phyloP scores from a whole-genome alignment of 1,140 invertebrate genomes.

The Zaprionus ghesquierei region DNA sequence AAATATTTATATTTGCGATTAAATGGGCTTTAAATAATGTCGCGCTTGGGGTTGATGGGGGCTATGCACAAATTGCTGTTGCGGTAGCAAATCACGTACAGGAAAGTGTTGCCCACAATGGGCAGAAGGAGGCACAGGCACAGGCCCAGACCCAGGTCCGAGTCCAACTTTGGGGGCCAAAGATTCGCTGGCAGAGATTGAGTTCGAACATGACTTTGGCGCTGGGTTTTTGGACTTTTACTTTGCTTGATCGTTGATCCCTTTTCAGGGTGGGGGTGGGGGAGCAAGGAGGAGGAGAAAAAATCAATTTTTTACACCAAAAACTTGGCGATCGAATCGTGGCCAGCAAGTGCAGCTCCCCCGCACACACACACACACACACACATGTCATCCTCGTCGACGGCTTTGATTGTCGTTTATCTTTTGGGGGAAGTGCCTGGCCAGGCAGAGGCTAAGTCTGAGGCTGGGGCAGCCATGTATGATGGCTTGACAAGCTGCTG shows the following conservation, averaged over 20 bases:
- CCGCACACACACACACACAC: background rate
- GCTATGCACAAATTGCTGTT: constrained; percentile 38
- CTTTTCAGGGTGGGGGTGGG: background rate
- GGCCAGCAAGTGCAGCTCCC: constrained; percentile 36
- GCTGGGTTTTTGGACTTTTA: constrained; percentile 31
- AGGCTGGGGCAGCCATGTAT: background rate
- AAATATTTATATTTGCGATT: constrained; percentile 42
- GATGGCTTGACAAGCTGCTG: constrained; percentile 9
- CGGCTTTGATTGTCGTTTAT: constrained; percentile 48
- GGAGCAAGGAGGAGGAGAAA: constrained; percentile 4
- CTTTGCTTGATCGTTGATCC: constrained; percentile 25
- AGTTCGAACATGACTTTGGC: constrained; percentile 1
- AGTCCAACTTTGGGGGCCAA: constrained; percentile 13
- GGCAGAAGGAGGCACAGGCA: background rate
- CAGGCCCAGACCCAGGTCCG: constrained; percentile 10
- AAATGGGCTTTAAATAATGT: constrained; percentile 51
- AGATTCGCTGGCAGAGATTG: constrained; percentile 23
- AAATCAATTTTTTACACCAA: constrained; percentile 60
- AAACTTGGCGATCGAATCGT: constrained; percentile 10
- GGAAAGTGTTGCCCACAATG: constrained; percentile 51
- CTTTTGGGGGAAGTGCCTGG: constrained; percentile 48
- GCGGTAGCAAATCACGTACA: constrained; percentile 67
- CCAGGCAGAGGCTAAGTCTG: background rate
- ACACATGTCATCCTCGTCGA: constrained; percentile 61
- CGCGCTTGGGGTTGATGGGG: constrained; percentile 5